Evolutionary conservation across 2,888 invertebrate species (phyloP).

Genomic region (Pecten maximus): DNA sequence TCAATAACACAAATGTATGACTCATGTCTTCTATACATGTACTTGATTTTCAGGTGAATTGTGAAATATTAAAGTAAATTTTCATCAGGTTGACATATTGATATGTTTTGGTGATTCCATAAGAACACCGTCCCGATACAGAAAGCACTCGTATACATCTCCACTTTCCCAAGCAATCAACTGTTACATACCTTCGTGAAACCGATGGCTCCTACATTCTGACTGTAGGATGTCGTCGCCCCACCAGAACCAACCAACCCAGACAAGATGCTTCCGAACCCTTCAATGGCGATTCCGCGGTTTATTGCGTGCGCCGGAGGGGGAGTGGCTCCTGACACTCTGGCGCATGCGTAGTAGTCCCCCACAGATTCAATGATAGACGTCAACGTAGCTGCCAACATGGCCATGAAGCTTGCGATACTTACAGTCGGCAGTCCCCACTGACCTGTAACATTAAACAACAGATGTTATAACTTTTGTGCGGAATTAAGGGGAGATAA

Average conservation of each 20-base stretch:
- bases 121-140: too few species aligned
- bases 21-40: too few species aligned
- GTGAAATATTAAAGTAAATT: too few species aligned
- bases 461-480: too few species aligned
- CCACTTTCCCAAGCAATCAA: too few species aligned
- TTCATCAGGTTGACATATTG: too few species aligned
- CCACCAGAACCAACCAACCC: conserved; percentile 94
- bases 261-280: conserved; percentile 91
- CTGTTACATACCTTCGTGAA: conserved; percentile 89
- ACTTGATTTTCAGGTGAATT: too few species aligned
- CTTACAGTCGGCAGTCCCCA: conserved; percentile 80
- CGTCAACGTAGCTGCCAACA: conserved; percentile 78
- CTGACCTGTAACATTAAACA: conserved; percentile 72
- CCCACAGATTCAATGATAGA: conserved; percentile 86
- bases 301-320: conserved; percentile 94
- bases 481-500: too few species aligned
- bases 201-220: conserved; percentile 95
- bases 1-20: too few species aligned
- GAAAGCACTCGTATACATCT: too few species aligned
- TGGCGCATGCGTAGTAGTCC: conserved; percentile 94
- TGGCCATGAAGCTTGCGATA: conserved; percentile 75
- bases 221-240: conserved; percentile 94
- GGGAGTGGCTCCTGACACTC: conserved; percentile 88
- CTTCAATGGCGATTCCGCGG: conserved; percentile 89
- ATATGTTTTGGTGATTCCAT: too few species aligned